phyloP scores from a whole-genome alignment of 2,888 invertebrate species.

The Metacarcinus magister region DNA sequence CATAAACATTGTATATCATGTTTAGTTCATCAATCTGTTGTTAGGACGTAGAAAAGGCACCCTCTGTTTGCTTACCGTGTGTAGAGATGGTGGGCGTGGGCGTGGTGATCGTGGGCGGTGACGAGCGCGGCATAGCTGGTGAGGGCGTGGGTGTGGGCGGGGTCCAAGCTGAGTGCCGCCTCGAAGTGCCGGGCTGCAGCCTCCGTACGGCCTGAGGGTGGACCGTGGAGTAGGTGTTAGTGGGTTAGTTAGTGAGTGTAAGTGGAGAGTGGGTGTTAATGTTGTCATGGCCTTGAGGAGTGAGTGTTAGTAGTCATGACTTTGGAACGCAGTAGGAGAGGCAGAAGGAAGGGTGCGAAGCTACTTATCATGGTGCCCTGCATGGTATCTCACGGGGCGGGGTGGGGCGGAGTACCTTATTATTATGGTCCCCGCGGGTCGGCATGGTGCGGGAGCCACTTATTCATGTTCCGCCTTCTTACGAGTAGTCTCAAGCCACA shows the following conservation, averaged over 20 bases:
- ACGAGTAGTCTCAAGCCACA: not conserved
- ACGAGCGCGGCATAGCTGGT: conserved; percentile 71
- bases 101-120: conserved; percentile 65
- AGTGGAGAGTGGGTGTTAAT: not conserved
- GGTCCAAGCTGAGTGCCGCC: conserved; percentile 76
- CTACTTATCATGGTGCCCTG: no score
- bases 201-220: conserved; percentile 67
- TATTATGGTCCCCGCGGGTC: not conserved
- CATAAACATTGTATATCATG: not conserved
- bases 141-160: conserved; percentile 74
- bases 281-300: not conserved
- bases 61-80: conserved; percentile 59
- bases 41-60: not conserved
- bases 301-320: not conserved
- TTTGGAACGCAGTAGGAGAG: no score
- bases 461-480: not conserved
- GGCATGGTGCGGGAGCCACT: not conserved
- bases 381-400: not conserved
- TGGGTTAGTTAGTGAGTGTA: not conserved
- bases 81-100: conserved; percentile 73
- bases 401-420: not conserved
- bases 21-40: not conserved
- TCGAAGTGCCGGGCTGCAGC: conserved; percentile 74
- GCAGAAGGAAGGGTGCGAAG: no score
- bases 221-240: not conserved